These are phyloP conservation scores for Melieria picta DNA, from an alignment of 2,888 invertebrate species.

Conservation along the genomic window DNA sequence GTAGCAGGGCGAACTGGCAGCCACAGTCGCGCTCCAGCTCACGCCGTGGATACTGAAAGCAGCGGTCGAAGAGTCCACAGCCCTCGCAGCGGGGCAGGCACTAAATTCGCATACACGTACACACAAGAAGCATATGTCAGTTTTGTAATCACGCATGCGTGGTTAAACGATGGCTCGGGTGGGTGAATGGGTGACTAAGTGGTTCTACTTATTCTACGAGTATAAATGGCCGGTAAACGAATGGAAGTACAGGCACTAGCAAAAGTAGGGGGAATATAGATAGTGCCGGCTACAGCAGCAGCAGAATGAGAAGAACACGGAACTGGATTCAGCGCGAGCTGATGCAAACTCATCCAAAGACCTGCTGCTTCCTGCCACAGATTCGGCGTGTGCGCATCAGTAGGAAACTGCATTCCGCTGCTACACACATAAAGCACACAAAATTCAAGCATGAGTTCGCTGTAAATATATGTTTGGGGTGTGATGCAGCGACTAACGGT, in stretches of 20 bases:
- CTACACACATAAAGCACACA: too few species aligned
- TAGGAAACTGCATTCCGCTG: too few species aligned
- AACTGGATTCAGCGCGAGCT: too few species aligned
- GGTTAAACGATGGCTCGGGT: background rate
- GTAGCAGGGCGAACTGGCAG: constrained; percentile 89
- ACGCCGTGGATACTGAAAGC: constrained; percentile 86
- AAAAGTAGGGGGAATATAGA: background rate
- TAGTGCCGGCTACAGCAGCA: background rate
- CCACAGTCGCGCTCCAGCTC: constrained; percentile 82
- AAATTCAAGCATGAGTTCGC: too few species aligned
- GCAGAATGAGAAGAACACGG: too few species aligned
- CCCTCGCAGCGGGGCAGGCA: constrained; percentile 76
- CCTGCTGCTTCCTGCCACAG: too few species aligned
- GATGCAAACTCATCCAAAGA: too few species aligned
- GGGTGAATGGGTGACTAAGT: constrained; percentile 7
- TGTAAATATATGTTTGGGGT: too few species aligned
- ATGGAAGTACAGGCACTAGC: background rate
- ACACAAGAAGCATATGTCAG: background rate
- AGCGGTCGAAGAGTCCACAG: constrained; percentile 88
- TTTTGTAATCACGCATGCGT: background rate
- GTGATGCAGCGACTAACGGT: too few species aligned
- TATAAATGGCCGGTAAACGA: background rate
- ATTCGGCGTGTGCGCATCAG: too few species aligned
- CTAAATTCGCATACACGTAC: constrained; percentile 45
- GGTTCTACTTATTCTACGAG: background rate